These are phyloP conservation scores for Drosophila meridiana DNA, from an alignment of 2,888 invertebrate species.

Conservation along the genomic window DNA sequence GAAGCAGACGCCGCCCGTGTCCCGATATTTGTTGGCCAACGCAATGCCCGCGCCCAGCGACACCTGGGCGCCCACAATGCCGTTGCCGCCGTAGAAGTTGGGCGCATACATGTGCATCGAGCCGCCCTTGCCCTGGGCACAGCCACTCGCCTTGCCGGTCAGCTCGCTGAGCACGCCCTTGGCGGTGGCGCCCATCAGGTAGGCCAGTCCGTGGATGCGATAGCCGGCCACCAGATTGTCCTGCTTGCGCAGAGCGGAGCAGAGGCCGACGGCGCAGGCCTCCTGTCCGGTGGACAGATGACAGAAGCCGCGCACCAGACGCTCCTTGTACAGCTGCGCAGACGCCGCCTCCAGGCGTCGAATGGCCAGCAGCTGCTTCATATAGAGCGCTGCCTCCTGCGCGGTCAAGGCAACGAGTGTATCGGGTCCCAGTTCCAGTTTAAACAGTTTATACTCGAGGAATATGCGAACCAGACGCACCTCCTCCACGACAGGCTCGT, in stretches of 20 bases:
- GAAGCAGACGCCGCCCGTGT: slow-evolving; percentile 93
- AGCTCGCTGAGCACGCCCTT: slow-evolving; percentile 94
- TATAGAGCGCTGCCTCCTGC: slow-evolving; percentile 92
- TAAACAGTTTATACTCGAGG: slow-evolving; percentile 91
- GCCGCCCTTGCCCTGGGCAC: slow-evolving; percentile 97
- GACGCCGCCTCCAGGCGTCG: slow-evolving; percentile 96
- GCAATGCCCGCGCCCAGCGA: slow-evolving; percentile 97
- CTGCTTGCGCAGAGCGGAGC: slow-evolving; percentile 90
- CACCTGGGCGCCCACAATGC: slow-evolving; percentile 99
- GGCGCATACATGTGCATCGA: slow-evolving; percentile 98
- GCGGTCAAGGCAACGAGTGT: slow-evolving; percentile 89
- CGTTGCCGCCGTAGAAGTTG: slow-evolving; percentile 98
- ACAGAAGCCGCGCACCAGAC: slow-evolving; percentile 97
- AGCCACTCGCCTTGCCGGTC: slow-evolving; percentile 93
- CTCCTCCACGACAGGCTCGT: not conserved
- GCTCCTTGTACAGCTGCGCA: slow-evolving; percentile 97
- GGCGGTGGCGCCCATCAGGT: slow-evolving; percentile 93
- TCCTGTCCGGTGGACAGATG: slow-evolving; percentile 97
- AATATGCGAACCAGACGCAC: slow-evolving; percentile 25
- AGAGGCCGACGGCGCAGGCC: slow-evolving; percentile 91
- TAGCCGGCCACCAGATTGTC: slow-evolving; percentile 98
- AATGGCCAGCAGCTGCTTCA: slow-evolving; percentile 91
- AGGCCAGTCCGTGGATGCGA: slow-evolving; percentile 98
- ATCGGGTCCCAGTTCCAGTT: slow-evolving; percentile 92
- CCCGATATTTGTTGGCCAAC: slow-evolving; percentile 94